Conservation (phyloP, 1,140 invertebrate species). For the Rhynchophorus ferrugineus region DNA sequence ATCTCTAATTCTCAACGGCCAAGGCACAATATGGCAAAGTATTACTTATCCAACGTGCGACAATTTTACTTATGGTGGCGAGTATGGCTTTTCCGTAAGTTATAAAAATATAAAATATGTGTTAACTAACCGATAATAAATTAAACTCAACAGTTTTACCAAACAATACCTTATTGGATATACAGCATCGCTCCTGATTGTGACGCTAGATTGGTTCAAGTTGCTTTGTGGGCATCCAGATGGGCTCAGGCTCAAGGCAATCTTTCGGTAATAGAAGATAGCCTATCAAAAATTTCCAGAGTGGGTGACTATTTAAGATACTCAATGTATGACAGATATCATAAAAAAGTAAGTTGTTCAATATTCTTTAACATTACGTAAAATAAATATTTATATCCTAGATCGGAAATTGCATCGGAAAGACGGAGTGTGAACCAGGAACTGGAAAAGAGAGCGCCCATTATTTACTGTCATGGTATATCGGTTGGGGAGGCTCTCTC, state of each 20-base stretch:
- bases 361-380: neutral
- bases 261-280: constrained; percentile 8
- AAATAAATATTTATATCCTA: neutral
- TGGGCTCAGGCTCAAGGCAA: constrained; percentile 15
- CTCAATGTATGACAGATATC: constrained; percentile 14
- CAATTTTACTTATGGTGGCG: constrained; percentile 13
- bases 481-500: constrained; percentile 18
- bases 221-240: constrained; percentile 18
- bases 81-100: constrained; percentile 17
- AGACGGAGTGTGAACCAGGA: constrained; percentile 4
- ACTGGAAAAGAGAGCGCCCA: constrained; percentile 21
- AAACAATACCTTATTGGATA: constrained; percentile 15
- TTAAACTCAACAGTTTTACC: neutral
- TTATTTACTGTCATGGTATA: constrained; percentile 19
- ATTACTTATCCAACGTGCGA: constrained; percentile 22
- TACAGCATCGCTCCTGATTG: constrained; percentile 17
- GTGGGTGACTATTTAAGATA: constrained; percentile 20
- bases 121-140: too few species aligned
- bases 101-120: too few species aligned
- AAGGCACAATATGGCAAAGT: constrained; percentile 11
- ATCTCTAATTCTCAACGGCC: constrained; percentile 16
- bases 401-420: constrained; percentile 20
- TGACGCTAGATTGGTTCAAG: constrained; percentile 15
- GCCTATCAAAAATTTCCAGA: constrained; percentile 11
- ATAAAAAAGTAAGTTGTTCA: constrained; percentile 1